Evolutionary conservation across 2,888 invertebrate genomes (phyloP).

Genomic region (Cryptocephalus moraei): DNA sequence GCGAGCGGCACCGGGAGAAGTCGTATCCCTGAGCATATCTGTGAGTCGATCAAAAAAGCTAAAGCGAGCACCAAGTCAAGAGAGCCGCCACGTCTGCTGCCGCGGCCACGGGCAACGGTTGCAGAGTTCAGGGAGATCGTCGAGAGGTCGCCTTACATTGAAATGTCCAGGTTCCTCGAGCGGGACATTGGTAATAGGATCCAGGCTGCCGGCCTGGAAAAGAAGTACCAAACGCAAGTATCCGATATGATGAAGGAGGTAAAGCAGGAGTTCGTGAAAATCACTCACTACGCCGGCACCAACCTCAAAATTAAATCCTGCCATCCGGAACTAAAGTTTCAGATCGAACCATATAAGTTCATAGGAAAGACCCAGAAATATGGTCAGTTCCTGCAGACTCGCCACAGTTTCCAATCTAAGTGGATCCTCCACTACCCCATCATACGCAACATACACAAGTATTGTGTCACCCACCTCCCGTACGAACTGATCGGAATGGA

Average conservation of each 20-base stretch:
- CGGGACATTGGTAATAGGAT: conserved; percentile 48
- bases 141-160: conserved; percentile 9
- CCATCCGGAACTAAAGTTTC: conserved; percentile 49
- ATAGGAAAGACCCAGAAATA: conserved; percentile 52
- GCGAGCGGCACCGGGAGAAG: conserved; percentile 8
- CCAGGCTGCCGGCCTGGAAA: conserved; percentile 44
- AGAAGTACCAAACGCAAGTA: conserved; percentile 43
- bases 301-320: conserved; percentile 18
- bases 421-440: conserved; percentile 53
- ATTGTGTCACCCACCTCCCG: conserved; percentile 44
- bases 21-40: conserved; percentile 16
- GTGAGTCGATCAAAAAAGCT: conserved; percentile 12
- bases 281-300: conserved; percentile 33
- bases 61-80: not conserved
- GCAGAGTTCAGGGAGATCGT: conserved; percentile 12
- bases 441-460: conserved; percentile 47
- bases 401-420: conserved; percentile 44
- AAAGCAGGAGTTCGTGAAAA: conserved; percentile 45
- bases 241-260: conserved; percentile 45
- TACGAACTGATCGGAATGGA: conserved; percentile 41
- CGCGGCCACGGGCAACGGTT: conserved; percentile 3
- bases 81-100: not conserved
- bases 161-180: conserved; percentile 43
- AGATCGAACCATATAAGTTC: conserved; percentile 47
- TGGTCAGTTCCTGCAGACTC: conserved; percentile 45